Evolutionary conservation across 2,888 invertebrate species (phyloP).

Genomic region (Phaonia tiefii): DNA sequence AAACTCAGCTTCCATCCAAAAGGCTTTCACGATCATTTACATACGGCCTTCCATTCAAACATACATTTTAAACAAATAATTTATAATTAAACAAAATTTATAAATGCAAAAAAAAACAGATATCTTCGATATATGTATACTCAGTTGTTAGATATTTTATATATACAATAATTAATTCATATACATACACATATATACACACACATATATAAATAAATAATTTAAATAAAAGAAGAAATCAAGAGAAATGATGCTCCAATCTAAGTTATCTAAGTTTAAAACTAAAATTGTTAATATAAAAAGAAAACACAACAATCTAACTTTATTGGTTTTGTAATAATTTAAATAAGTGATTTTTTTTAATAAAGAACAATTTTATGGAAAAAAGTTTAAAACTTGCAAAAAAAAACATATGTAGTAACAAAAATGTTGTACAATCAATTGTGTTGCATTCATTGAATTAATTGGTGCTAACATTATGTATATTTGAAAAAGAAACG

Average conservation of each 20-base stretch:
- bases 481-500: slow-evolving; percentile 48
- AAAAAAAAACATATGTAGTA: slow-evolving; percentile 20
- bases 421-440: slow-evolving; percentile 64
- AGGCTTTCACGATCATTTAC: slow-evolving; percentile 58
- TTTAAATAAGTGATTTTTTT: slow-evolving; percentile 27
- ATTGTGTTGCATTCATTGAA: slow-evolving; percentile 74
- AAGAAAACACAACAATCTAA: slow-evolving; percentile 40
- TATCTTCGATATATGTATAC: slow-evolving; percentile 36
- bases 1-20: slow-evolving; percentile 63
- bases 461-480: slow-evolving; percentile 75
- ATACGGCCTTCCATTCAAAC: slow-evolving; percentile 61
- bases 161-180: slow-evolving; percentile 17
- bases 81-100: slow-evolving; percentile 31
- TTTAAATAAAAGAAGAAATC: slow-evolving; percentile 29
- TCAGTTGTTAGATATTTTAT: slow-evolving; percentile 28
- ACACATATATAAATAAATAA: not conserved
- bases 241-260: slow-evolving; percentile 37
- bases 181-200: slow-evolving; percentile 1
- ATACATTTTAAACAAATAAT: slow-evolving; percentile 28
- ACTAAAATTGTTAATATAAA: slow-evolving; percentile 8
- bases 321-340: slow-evolving; percentile 68
- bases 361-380: slow-evolving; percentile 25
- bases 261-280: slow-evolving; percentile 54
- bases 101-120: slow-evolving; percentile 23
- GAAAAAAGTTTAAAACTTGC: slow-evolving; percentile 32